Conservation (phyloP, 2,888 invertebrate species). For the Pseudococcus jackbeardsleyi region DNA sequence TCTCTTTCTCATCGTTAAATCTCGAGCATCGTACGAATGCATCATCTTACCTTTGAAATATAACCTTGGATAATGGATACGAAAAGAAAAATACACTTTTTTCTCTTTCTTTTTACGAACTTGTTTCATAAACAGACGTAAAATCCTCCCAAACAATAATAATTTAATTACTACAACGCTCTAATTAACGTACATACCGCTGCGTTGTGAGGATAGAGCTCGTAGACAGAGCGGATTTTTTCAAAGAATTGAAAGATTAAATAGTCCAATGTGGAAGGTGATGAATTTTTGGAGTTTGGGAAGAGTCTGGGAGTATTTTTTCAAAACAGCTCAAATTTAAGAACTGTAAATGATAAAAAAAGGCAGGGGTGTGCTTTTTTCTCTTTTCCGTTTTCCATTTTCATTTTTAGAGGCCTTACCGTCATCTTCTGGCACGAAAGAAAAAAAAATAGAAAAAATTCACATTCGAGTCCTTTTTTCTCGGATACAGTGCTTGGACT, state of each 20-base stretch:
- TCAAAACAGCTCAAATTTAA: too few relatives aligned
- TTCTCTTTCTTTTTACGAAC: background rate
- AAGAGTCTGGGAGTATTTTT: too few relatives aligned
- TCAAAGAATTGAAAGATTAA: background rate
- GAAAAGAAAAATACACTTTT: too few relatives aligned
- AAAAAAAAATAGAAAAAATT: too few relatives aligned
- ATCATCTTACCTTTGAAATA: background rate
- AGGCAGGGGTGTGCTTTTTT: too few relatives aligned
- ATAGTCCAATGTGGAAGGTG: background rate
- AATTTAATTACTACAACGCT: constrained; percentile 33
- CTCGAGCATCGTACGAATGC: background rate
- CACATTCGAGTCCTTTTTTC: too few relatives aligned
- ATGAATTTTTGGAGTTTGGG: too few relatives aligned
- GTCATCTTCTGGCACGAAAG: too few relatives aligned
- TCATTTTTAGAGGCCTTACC: too few relatives aligned
- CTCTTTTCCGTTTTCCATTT: too few relatives aligned
- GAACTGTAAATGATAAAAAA: too few relatives aligned
- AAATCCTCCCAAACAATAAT: background rate
- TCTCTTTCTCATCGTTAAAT: constrained; percentile 44
- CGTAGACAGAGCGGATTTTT: background rate
- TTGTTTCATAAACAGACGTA: background rate
- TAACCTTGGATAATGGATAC: background rate
- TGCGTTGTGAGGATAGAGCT: background rate
- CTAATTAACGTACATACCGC: constrained; percentile 9
- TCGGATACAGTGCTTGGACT: too few relatives aligned